Conservation (phyloP, 2,888 invertebrate species). For the Andrena hattorfiana region DNA sequence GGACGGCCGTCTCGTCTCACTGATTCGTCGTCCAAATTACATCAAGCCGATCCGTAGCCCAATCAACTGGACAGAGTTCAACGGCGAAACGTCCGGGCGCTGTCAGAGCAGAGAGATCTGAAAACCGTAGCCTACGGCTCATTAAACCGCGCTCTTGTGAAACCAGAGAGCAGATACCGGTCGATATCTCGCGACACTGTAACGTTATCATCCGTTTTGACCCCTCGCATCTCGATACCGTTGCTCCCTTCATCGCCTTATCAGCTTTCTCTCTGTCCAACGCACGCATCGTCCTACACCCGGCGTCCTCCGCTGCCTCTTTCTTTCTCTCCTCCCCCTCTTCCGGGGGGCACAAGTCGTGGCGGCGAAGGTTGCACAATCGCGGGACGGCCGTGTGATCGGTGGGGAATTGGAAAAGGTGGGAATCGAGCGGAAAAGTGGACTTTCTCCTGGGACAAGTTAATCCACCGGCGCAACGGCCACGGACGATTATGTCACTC, state of each 20-base stretch:
- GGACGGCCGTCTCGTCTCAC: not conserved
- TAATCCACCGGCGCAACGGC: conserved; percentile 49
- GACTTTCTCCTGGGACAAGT: conserved; percentile 68
- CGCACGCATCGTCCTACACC: not conserved
- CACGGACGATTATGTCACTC: conserved; percentile 36
- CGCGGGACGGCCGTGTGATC: conserved; percentile 54
- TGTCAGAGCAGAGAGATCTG: conserved; percentile 26
- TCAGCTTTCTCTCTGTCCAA: conserved; percentile 30
- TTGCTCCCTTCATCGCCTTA: conserved; percentile 36
- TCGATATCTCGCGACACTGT: conserved; percentile 52
- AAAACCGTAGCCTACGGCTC: conserved; percentile 29
- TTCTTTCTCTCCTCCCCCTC: conserved; percentile 18
- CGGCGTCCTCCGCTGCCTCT: not conserved
- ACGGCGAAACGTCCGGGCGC: not conserved
- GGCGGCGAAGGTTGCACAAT: conserved; percentile 55
- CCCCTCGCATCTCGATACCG: conserved; percentile 47
- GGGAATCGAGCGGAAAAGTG: conserved; percentile 61
- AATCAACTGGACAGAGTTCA: conserved; percentile 46
- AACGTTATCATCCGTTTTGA: conserved; percentile 54
- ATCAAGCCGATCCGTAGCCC: conserved; percentile 6
- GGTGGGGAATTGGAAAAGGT: conserved; percentile 72
- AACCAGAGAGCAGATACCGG: conserved; percentile 56
- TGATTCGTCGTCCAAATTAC: conserved; percentile 40
- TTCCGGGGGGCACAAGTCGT: conserved; percentile 35
- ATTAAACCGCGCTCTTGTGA: conserved; percentile 56